Conservation (phyloP, 2,797 vertebrate species). For the Pitangus sulphuratus region DNA sequence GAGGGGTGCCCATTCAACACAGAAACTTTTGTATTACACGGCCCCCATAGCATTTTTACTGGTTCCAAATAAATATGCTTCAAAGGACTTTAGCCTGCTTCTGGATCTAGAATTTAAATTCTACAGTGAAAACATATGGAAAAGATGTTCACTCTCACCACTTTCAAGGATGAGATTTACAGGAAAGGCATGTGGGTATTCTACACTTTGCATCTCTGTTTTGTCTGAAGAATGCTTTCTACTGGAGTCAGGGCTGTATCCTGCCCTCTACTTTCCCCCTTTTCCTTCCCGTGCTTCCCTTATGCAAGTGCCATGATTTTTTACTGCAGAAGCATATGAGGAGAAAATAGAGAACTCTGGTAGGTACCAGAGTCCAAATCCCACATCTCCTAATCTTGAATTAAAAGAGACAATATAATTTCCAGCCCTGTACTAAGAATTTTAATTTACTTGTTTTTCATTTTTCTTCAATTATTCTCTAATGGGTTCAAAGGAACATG, state of each 20-base stretch:
- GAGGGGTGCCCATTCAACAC: not conserved
- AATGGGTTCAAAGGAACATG: not conserved
- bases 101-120: not conserved
- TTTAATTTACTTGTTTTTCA: not conserved
- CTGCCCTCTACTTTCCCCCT: not conserved
- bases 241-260: not conserved
- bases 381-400: not conserved
- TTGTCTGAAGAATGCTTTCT: not conserved
- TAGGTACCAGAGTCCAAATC: not conserved
- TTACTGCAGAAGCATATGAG: not conserved
- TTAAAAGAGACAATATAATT: not conserved
- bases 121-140: not conserved
- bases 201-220: not conserved
- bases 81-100: not conserved
- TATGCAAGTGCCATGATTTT: not conserved
- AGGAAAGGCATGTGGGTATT: not conserved
- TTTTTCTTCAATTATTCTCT: not conserved
- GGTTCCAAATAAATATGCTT: not conserved
- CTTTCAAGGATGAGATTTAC: not conserved
- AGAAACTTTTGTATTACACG: not conserved
- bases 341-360: not conserved
- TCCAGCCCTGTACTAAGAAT: not conserved
- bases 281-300: not conserved
- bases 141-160: not conserved
- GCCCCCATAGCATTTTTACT: not conserved